A percentile compares a stretch with the other conserved stretches of the same genome.
These are phyloP conservation scores for Eupelmus urozonus DNA, from an alignment of 2,888 invertebrate species.

Conservation along the genomic window DNA sequence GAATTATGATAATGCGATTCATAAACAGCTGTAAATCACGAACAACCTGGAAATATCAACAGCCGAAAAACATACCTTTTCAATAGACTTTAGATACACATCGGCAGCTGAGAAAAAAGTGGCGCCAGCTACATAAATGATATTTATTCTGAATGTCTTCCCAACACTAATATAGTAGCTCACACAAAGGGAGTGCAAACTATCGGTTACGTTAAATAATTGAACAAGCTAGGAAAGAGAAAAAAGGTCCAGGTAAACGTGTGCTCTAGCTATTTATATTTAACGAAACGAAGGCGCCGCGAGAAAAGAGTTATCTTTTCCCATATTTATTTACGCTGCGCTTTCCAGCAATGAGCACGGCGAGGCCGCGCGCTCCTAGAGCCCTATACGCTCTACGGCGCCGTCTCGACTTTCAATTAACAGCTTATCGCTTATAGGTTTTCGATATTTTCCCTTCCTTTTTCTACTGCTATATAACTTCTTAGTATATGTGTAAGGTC, in stretches of 20 bases:
- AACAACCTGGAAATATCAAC: too few species aligned
- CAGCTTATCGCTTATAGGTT: constrained; percentile 75
- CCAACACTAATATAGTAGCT: background rate
- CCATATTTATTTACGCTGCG: constrained; percentile 64
- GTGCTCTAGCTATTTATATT: background rate
- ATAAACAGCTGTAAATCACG: too few species aligned
- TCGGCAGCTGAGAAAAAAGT: background rate
- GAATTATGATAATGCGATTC: too few species aligned
- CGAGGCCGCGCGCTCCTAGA: background rate
- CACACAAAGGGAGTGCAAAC: constrained; percentile 20
- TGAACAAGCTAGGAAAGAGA: constrained; percentile 11
- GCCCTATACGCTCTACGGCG: constrained; percentile 62
- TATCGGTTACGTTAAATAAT: constrained; percentile 36
- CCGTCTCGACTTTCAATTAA: constrained; percentile 75
- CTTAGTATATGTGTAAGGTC: background rate
- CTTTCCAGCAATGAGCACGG: constrained; percentile 61
- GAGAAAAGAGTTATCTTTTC: constrained; percentile 44
- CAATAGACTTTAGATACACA: too few species aligned
- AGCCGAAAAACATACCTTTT: background rate
- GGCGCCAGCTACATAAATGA: constrained; percentile 22
- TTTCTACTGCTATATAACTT: background rate
- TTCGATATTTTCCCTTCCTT: constrained; percentile 70
- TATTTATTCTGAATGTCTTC: background rate
- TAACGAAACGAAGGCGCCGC: background rate
- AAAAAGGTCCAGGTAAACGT: background rate